phyloP scores from a whole-genome alignment of 2,888 invertebrate genomes.

The Flexamia atlantica region DNA sequence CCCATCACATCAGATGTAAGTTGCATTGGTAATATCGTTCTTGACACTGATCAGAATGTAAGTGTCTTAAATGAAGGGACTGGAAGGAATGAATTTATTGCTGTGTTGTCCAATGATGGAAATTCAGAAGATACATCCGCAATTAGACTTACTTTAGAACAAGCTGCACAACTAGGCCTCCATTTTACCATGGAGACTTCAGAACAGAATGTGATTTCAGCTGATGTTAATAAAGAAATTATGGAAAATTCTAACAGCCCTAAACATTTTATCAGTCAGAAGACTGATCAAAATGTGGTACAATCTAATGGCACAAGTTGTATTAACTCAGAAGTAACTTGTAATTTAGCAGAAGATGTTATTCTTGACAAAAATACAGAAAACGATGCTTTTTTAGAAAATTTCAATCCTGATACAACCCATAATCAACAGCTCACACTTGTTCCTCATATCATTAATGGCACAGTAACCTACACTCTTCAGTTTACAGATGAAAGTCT shows the following conservation, averaged over 20 bases:
- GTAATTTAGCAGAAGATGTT: slow-evolving; percentile 14
- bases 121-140: slow-evolving; percentile 59
- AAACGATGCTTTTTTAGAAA: slow-evolving; percentile 19
- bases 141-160: slow-evolving; percentile 61
- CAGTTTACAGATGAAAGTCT: slow-evolving; percentile 28
- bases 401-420: not conserved
- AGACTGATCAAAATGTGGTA: not conserved
- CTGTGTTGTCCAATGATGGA: slow-evolving; percentile 50
- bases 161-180: slow-evolving; percentile 60
- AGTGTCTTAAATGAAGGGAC: slow-evolving; percentile 12
- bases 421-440: slow-evolving; percentile 45
- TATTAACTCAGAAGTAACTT: slow-evolving; percentile 17
- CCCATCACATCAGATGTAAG: not conserved
- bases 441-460: slow-evolving; percentile 57
- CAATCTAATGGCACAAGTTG: slow-evolving; percentile 7
- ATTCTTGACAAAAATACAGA: not conserved
- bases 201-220: slow-evolving; percentile 15
- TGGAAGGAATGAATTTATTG: slow-evolving; percentile 61
- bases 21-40: slow-evolving; percentile 9
- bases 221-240: not conserved
- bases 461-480: slow-evolving; percentile 54
- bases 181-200: slow-evolving; percentile 34
- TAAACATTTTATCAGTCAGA: slow-evolving; percentile 23
- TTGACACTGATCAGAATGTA: not conserved
- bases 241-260: not conserved